Conservation (phyloP, 2,113 vertebrate genomes). For the Hymenochirus boettgeri region DNA sequence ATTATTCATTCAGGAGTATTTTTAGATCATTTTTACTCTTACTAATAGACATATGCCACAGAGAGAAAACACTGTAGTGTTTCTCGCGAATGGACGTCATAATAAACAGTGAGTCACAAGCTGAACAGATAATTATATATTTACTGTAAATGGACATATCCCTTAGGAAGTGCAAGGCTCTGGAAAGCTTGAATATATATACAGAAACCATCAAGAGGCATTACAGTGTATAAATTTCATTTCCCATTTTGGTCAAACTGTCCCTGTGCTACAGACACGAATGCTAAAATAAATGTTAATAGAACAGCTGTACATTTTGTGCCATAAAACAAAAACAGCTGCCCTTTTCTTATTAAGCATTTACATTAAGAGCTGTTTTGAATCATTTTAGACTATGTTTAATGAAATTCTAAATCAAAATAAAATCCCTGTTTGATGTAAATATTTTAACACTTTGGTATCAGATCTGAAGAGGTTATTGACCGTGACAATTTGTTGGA, state of each 20-base stretch:
- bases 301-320: background rate
- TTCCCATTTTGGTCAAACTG: background rate
- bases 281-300: background rate
- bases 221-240: background rate
- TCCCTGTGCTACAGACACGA: background rate
- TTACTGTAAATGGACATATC: background rate
- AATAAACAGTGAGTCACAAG: background rate
- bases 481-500: no score
- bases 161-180: background rate
- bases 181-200: background rate
- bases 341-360: conserved; percentile 1
- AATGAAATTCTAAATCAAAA: conserved; percentile 9
- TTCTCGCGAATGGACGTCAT: background rate
- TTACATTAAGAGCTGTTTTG: conserved; percentile 1
- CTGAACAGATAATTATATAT: background rate
- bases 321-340: background rate
- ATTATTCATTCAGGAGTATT: background rate
- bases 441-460: no score
- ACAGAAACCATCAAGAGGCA: background rate
- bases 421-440: conserved; percentile 1
- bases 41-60: background rate
- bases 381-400: background rate
- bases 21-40: background rate
- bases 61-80: conserved; percentile 6
- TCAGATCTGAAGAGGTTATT: no score